Conservation (phyloP, 2,888 invertebrate genomes). For the Malachius bipustulatus region DNA sequence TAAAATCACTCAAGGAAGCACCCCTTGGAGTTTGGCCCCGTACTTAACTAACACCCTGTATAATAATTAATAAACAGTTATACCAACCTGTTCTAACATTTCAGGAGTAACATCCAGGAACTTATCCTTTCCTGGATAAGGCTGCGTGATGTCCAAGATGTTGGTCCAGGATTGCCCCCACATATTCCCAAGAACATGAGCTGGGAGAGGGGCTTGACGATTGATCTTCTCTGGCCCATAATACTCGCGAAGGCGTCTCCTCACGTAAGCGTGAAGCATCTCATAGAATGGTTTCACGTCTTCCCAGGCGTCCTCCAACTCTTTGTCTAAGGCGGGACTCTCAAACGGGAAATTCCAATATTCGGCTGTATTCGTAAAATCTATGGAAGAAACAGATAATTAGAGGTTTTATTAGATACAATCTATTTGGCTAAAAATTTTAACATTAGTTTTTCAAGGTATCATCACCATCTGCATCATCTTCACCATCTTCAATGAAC, state of each 20-base stretch:
- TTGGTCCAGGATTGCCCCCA: slow-evolving; percentile 83
- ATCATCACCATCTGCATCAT: no score
- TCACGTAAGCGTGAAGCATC: slow-evolving; percentile 78
- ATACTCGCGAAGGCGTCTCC: slow-evolving; percentile 67
- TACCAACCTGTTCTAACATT: slow-evolving; percentile 71
- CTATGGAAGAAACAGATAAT: no score
- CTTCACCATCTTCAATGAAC: no score
- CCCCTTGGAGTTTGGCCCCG: no score
- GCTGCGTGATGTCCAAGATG: slow-evolving; percentile 66
- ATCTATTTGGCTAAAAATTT: no score
- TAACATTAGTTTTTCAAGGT: not conserved
- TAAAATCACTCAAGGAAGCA: no score
- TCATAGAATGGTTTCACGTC: slow-evolving; percentile 78
- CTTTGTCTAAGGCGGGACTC: slow-evolving; percentile 59
- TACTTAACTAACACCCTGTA: no score
- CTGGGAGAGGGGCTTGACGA: slow-evolving; percentile 69
- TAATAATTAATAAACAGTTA: no score
- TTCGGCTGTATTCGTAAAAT: slow-evolving; percentile 76
- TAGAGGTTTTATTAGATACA: slow-evolving; percentile 4
- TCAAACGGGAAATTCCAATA: slow-evolving; percentile 87
- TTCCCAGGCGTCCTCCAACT: slow-evolving; percentile 73
- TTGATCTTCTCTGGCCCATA: slow-evolving; percentile 77
- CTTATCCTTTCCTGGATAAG: slow-evolving; percentile 68
- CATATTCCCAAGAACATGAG: slow-evolving; percentile 81
- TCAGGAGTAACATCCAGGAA: slow-evolving; percentile 73